phyloP scores from a whole-genome alignment of 2,113 vertebrate genomes.

The Arvicanthis niloticus region DNA sequence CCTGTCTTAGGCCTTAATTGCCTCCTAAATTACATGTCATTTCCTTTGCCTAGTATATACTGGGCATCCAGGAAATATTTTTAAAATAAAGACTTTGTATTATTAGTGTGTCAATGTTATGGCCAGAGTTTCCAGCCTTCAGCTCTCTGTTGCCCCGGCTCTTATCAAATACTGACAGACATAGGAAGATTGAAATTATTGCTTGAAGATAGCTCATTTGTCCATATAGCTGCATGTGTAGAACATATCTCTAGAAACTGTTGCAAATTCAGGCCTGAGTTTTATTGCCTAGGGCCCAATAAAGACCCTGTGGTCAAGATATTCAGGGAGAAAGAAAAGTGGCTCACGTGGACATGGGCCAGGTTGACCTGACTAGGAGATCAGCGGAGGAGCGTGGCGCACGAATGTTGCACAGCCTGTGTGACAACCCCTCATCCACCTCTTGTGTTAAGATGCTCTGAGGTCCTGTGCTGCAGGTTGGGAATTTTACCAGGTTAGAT shows the following conservation, averaged over 20 bases:
- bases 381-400: not conserved
- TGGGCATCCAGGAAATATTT: no score
- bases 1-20: not conserved
- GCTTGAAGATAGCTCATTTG: not conserved
- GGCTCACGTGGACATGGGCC: not conserved
- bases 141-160: not conserved
- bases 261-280: not conserved
- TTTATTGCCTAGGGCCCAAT: no score
- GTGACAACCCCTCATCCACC: not conserved
- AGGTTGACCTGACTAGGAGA: not conserved
- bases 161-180: not conserved
- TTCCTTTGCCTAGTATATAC: not conserved
- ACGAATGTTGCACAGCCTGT: no score
- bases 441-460: not conserved
- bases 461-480: not conserved
- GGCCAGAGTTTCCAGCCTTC: not conserved
- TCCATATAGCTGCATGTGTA: not conserved
- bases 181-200: not conserved
- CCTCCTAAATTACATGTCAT: not conserved
- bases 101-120: not conserved
- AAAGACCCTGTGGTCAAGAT: not conserved
- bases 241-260: not conserved
- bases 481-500: not conserved
- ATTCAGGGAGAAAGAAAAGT: no score
- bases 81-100: not conserved